phyloP scores from a whole-genome alignment of 2,797 vertebrate genomes.

The Eleutherodactylus coqui region DNA sequence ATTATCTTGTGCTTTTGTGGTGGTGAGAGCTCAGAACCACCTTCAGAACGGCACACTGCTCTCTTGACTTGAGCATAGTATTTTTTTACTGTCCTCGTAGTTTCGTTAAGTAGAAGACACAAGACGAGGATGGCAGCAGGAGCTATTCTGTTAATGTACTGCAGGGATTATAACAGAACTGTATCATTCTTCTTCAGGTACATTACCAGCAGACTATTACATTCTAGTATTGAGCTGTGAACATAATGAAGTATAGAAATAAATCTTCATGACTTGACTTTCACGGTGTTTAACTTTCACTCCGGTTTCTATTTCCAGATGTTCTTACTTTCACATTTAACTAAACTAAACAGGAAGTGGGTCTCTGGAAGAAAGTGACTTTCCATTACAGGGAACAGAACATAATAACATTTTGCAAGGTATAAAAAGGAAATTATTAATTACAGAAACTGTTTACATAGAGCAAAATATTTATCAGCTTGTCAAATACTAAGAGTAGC shows the following conservation, averaged over 20 bases:
- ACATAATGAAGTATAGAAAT: neutral
- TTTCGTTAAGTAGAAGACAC: neutral
- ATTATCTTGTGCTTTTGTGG: too few species aligned
- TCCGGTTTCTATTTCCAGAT: slow-evolving; percentile 35
- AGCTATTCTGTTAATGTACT: neutral
- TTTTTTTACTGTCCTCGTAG: too few species aligned
- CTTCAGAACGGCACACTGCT: too few species aligned
- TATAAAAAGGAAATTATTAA: slow-evolving; percentile 43
- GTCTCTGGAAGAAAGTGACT: slow-evolving; percentile 18
- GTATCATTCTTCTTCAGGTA: neutral
- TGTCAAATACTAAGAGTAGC: slow-evolving; percentile 1
- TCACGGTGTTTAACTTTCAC: slow-evolving; percentile 26
- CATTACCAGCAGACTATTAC: neutral
- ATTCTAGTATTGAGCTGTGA: neutral
- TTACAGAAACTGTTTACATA: slow-evolving; percentile 19
- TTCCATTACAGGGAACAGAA: slow-evolving; percentile 44
- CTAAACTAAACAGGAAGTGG: slow-evolving; percentile 55
- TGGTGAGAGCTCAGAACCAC: too few species aligned
- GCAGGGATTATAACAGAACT: neutral
- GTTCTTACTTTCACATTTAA: slow-evolving; percentile 38
- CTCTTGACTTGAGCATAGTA: too few species aligned
- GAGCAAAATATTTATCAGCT: slow-evolving; percentile 43
- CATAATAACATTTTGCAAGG: slow-evolving; percentile 24
- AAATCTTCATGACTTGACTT: neutral
- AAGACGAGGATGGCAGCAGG: neutral